Evolutionary conservation across 2,113 vertebrate genomes (phyloP), one percentile per base, ranked within the genome.

Genomic region (Crotophaga sulcirostris): DNA sequence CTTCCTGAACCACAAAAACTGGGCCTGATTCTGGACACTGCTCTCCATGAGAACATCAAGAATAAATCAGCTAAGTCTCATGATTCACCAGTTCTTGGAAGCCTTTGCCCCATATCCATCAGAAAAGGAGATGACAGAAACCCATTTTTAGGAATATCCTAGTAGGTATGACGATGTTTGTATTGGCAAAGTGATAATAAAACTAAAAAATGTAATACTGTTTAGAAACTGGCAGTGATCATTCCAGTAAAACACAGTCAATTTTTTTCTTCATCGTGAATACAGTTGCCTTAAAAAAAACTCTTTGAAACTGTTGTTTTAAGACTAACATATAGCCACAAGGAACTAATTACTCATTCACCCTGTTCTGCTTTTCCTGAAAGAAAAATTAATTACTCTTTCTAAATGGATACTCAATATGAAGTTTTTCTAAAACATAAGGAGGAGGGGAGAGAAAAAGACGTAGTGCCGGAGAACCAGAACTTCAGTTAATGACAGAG

Each of bases 381-480:
- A 89, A 67, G 38, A 52, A 1, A 78, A 66, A 78, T 51, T 10
- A 70, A 12, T 11, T 90, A 60, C 26, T 51, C 7, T 44, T 92
- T n/a, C 33, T 62, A 73, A 80, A 67, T 17, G 31, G 23, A 60
- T 68, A 59, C 18, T 62, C 31, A 56, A 24, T 7, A 6, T 31
- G 16, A 74, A 45, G 9, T 40, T 89, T 42, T 76, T 80, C 77
- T 62, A 56, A 68, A 91, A 9, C 21, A 69, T 38, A 64, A 60
- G 14, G 33, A 74, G 6, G 9, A 74, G 7, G 7, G 13, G 21
- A 60, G 54, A 42, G 5, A 63, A 70, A 75, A 89, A 94, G 10
- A 51, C 0, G 0, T n/a, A 76, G n/a, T 29, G 56, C 28, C 47
- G 59, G 62, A 52, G 25, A 79, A 42, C 13, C 38, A 55, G 2